Base-by-base conservation (phyloP, 2,113 vertebrate genomes). In the Myiagra hebetior region DNA sequence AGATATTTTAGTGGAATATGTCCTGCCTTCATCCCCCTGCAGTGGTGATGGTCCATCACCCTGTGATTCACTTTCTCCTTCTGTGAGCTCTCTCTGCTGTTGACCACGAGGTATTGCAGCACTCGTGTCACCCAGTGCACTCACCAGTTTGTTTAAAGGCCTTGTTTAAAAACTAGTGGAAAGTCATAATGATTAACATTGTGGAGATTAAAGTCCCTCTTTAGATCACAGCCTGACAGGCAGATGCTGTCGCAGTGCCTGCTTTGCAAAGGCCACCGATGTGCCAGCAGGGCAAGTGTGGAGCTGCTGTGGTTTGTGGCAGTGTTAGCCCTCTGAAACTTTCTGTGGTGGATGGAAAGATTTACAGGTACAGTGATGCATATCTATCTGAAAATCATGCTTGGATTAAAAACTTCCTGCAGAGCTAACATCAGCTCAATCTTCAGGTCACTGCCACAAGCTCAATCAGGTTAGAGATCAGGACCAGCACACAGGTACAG, bases 51-150 rank as follows among this genome's bases (percentile, higher is more conserved):
- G 49, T 37, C 57, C 33, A 24, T 72, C 67, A 41, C 28, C 23
- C 63, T 70, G 30, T 30, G 42, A 55, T 52, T 55, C 53, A 28
- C 46, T 94, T 96, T 84, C 64, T 95, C 68, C 96, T 78, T 44
- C 86, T 49, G 0, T 75, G 95, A 94, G 95, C 96, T 96, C 95
- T 94, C 96, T 93, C 95, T 97, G 78, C 89, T 94, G 96, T 94
- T 91, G 53, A 33, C 20, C 60, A 42, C 30, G 13, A 56, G 85
- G 81, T 67, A 94, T 69, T 95, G 84, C 88, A 94, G 39, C 68
- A 55, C 35, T 60, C 9, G 0, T 44, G 49, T 47, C 67, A 31
- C 46, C 33, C 69, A 2, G 41, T 23, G 47, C 53, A 15, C 35
- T 27, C 89, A 73, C 22, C 67, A 35, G 39, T 15, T n/a, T n/a